Conservation (phyloP, 2,113 vertebrate species). For the Pelobates fuscus region DNA sequence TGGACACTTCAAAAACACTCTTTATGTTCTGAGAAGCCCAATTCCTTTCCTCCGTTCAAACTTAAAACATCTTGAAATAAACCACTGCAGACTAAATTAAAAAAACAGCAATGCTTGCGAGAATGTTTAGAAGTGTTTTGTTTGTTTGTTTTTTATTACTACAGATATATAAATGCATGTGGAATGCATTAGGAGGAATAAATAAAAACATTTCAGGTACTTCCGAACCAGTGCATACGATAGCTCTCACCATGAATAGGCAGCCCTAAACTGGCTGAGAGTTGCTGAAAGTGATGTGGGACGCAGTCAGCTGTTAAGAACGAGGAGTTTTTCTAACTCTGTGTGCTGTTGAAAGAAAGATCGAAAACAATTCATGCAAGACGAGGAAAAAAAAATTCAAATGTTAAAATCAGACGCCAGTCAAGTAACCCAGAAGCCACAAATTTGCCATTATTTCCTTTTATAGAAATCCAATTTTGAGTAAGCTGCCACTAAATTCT, state of each 20-base stretch:
- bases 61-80: neutral
- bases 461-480: conserved; percentile 10
- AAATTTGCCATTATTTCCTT: conserved; percentile 5
- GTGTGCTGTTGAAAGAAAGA: neutral
- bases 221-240: too few species aligned
- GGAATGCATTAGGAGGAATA: too few species aligned
- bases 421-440: conserved; percentile 7
- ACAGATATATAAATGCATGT: too few species aligned
- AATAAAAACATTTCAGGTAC: too few species aligned
- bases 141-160: neutral
- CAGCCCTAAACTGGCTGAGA: too few species aligned
- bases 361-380: neutral
- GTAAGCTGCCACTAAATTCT: neutral
- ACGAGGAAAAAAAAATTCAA: neutral
- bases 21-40: neutral
- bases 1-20: neutral
- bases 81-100: neutral
- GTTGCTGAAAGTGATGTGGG: too few species aligned
- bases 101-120: neutral
- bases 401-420: neutral
- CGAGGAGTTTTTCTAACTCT: too few species aligned
- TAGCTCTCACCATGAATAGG: too few species aligned
- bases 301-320: too few species aligned
- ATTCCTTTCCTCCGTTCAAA: neutral
- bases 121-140: neutral